Percentiles rank a stretch among this genome's conserved stretches.
These are phyloP conservation scores for Eulemur coronatus DNA, from an alignment of 2,797 vertebrate genomes.

Conservation along the genomic window DNA sequence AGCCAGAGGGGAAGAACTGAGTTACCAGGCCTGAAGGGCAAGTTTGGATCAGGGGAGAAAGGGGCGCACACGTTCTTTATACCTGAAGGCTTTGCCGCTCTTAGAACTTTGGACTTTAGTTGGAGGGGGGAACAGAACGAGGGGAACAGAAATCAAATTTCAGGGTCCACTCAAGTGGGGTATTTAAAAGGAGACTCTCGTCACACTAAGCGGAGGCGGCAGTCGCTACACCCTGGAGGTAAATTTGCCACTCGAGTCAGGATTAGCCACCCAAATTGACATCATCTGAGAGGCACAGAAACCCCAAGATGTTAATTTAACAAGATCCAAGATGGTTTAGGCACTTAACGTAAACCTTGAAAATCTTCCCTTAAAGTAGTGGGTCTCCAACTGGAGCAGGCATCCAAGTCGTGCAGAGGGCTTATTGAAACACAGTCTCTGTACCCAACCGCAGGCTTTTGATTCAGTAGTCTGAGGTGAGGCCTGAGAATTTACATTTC, in stretches of 20 bases:
- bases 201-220: background rate
- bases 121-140: background rate
- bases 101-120: background rate
- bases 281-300: background rate
- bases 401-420: background rate
- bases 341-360: background rate
- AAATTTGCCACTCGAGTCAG: background rate
- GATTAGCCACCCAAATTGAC: background rate
- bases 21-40: background rate
- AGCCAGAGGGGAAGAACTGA: background rate
- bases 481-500: background rate
- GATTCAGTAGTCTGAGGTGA: background rate
- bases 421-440: background rate
- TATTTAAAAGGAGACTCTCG: background rate
- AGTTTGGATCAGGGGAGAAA: background rate
- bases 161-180: background rate
- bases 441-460: background rate
- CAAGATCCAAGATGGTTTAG: background rate
- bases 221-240: background rate
- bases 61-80: background rate
- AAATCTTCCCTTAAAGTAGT: background rate
- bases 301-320: background rate
- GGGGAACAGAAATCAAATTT: background rate
- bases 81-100: background rate
- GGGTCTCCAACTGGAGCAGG: background rate